Base-by-base conservation (phyloP, 2,797 vertebrate species). In the Bradypodion pumilum region DNA sequence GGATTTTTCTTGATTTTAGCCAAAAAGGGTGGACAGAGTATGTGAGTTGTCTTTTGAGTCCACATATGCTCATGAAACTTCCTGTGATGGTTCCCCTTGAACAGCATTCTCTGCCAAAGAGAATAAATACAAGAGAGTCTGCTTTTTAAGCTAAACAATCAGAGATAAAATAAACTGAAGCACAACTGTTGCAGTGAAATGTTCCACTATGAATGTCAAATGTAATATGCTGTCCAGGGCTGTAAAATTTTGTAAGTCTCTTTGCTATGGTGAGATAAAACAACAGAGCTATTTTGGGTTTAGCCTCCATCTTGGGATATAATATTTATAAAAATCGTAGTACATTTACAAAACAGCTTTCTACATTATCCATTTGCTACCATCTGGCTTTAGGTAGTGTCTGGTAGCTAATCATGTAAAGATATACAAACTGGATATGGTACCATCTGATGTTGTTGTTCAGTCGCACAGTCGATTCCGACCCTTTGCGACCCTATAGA, bases 201-300 rank as follows among this genome's bases (percentile, higher is more conserved):
- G 44, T 79, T 23, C 44, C 84, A 68, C 72, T 49, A 85, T 42
- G 27, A 85, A 74, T 80, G 46, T 85, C 35, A 74, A 83, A 74
- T 80, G 62, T 74, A 66, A 8, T 74, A 12, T 66, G 44, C 44
- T 74, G 5, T 63, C 42, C 69, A 27, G 46, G 40, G 44, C 13
- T 49, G 29, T 80, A 66, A 68, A 63, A 78, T 74, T 78, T 80
- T 78, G 74, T 73, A 84, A 79, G 42, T 25, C 42, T 56, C 42
- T 32, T 73, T 79, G 68, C 32, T 73, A 42, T 74, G 69, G 32
- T 79, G 44, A 66, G 40, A 21, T 73, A 74, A 79, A 85, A 66
- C 52, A 35, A 32, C 60, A 74, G 23, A 49, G 32, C 72, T 74
- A 63, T 74, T 80, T 60, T 74, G 69, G 8, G 35, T 70, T 79